phyloP scores from a whole-genome alignment of 2,888 invertebrate genomes.

The Metalampra italica region DNA sequence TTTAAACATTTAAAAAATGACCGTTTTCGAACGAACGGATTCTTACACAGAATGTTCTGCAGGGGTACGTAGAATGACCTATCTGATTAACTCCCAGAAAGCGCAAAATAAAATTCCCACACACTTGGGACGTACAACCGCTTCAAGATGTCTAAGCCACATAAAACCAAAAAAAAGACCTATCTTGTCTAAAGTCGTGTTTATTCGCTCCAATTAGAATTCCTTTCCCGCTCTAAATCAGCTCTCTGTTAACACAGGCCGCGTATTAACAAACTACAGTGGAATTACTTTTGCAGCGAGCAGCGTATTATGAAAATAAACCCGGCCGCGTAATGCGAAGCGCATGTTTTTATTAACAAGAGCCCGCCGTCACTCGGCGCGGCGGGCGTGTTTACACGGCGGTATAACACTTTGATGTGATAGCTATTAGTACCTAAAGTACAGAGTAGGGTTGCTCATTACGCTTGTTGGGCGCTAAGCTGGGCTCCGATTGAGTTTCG shows the following conservation, averaged over 20 bases:
- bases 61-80: too few species aligned
- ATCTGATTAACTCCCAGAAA: too few species aligned
- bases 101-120: too few species aligned
- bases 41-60: too few species aligned
- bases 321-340: conserved; percentile 7
- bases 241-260: neutral
- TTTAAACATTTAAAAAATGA: too few species aligned
- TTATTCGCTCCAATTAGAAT: neutral
- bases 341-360: conserved; percentile 17
- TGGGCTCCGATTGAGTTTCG: too few species aligned
- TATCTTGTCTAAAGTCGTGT: neutral
- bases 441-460: neutral
- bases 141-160: too few species aligned
- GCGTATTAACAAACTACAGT: neutral
- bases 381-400: conserved; percentile 13
- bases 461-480: too few species aligned
- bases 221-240: neutral
- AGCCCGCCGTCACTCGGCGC: conserved; percentile 4
- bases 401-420: conserved; percentile 21
- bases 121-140: too few species aligned
- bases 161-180: too few species aligned
- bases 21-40: too few species aligned
- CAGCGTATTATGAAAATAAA: conserved; percentile 6
- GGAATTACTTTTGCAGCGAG: conserved; percentile 2
- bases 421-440: conserved; percentile 2